A percentile compares a stretch with the other conserved stretches of the same genome.
Evolutionary conservation across 2,797 vertebrate species (phyloP).

Genomic region (Poecilia gillii): DNA sequence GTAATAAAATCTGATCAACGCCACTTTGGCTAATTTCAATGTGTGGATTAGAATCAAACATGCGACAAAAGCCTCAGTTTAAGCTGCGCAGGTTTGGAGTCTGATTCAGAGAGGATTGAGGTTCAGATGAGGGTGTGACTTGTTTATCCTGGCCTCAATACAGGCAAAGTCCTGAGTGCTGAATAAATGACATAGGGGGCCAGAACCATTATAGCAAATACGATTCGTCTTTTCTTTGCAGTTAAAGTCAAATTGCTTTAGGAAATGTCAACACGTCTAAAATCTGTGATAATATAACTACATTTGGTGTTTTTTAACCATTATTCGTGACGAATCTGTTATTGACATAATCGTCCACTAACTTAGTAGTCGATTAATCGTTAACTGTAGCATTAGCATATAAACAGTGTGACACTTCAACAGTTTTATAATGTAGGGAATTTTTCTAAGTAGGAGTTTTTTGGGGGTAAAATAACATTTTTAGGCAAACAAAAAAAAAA

Average conservation of each 20-base stretch:
- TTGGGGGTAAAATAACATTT: neutral
- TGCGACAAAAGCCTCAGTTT: neutral
- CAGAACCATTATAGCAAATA: neutral
- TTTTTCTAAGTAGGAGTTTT: neutral
- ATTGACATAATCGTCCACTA: too few species aligned
- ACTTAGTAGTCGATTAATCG: too few species aligned
- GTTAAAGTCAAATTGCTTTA: neutral
- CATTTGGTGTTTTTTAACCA: neutral
- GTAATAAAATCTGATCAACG: slow-evolving; percentile 25
- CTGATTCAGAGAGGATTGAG: neutral
- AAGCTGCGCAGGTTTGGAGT: slow-evolving; percentile 4
- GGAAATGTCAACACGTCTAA: neutral
- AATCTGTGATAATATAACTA: neutral
- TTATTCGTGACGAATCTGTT: neutral
- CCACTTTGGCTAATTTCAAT: slow-evolving; percentile 11
- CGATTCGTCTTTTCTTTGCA: neutral
- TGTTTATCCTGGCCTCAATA: slow-evolving; percentile 42
- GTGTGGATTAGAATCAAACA: slow-evolving; percentile 11
- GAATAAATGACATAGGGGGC: slow-evolving; percentile 4
- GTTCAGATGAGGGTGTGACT: slow-evolving; percentile 51
- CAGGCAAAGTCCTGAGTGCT: slow-evolving; percentile 8
- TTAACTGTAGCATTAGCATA: too few species aligned
- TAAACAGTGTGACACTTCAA: neutral
- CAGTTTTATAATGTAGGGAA: neutral
- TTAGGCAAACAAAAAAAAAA: too few species aligned